Evolutionary conservation across 2,113 vertebrate species (phyloP), one percentile per base, ranked within the genome.

Genomic region (Aphyosemion australe): DNA sequence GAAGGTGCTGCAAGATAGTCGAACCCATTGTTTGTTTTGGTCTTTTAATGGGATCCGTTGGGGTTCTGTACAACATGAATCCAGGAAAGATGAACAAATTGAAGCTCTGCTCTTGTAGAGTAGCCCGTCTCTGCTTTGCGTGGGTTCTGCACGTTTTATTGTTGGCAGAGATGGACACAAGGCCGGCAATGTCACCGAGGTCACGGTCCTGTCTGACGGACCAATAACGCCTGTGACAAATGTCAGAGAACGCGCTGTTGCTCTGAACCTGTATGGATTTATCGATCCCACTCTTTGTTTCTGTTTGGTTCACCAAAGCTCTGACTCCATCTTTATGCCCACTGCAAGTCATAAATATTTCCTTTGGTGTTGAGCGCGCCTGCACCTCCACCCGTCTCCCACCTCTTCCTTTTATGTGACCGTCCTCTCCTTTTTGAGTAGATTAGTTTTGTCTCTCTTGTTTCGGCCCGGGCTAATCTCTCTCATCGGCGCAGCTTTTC

Each of bases 231-330:
- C 56, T 58, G 76, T 72, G 87, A 90, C 83, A 84, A 89, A 88
- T 86, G 88, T 81, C 85, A 84, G 72, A 41, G 65, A 62, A 59
- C 65, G 45, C 57, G 65, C 11, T 10, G 65, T 76, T 78, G 31
- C 78, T 61, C 61, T 76, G 84, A 85, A 85, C 85, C 79, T 61
- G 63, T 65, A 90, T 86, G 32, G 87, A 91, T 90, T 89, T 88
- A 91, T 91, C 42, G 88, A 90, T 88, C 60, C 39, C 62, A 19
- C 51, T 84, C 88, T 87, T 86, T 87, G 83, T 88, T 86, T 83
- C 78, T 52, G 65, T 85, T 85, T 76, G 72, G 59, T 78, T 79
- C 73, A 66, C 77, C 21, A 13, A 45, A 70, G 76, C 71, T 61
- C 69, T 72, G 42, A 41, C 62, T 52, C 37, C 50, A 60, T 69